These are phyloP conservation scores for Gobio gobio DNA, from an alignment of 2,113 vertebrate species.

Conservation along the genomic window DNA sequence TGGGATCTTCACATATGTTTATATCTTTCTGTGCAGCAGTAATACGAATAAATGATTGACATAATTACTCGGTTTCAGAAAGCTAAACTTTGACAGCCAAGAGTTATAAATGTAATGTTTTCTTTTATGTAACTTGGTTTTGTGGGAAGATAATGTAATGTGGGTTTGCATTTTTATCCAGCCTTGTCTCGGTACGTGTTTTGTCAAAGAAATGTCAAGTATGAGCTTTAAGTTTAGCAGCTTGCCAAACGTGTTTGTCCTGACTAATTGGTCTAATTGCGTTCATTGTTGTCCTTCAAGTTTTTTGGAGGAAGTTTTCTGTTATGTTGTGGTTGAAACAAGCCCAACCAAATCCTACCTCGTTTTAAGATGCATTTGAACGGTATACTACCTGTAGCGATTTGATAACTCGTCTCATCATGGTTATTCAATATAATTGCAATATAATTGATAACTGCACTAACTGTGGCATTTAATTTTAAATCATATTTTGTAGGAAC, in stretches of 20 bases:
- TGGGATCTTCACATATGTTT: neutral
- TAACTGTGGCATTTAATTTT: no score
- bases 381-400: neutral
- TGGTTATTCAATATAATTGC: no score
- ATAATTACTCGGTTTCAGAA: neutral
- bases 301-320: neutral
- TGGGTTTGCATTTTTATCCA: neutral
- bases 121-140: neutral
- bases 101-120: neutral
- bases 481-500: no score
- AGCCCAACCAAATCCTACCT: neutral
- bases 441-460: no score
- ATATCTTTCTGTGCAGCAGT: neutral
- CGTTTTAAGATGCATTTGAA: neutral
- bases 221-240: neutral
- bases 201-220: neutral
- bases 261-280: neutral
- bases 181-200: neutral
- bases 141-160: no score
- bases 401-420: no score
- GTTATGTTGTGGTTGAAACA: neutral
- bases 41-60: neutral
- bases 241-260: constrained; percentile 16
- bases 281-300: neutral
- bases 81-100: neutral